Base-by-base conservation (phyloP, 2,113 vertebrate species). In the Sakesphorus luctuosus region DNA sequence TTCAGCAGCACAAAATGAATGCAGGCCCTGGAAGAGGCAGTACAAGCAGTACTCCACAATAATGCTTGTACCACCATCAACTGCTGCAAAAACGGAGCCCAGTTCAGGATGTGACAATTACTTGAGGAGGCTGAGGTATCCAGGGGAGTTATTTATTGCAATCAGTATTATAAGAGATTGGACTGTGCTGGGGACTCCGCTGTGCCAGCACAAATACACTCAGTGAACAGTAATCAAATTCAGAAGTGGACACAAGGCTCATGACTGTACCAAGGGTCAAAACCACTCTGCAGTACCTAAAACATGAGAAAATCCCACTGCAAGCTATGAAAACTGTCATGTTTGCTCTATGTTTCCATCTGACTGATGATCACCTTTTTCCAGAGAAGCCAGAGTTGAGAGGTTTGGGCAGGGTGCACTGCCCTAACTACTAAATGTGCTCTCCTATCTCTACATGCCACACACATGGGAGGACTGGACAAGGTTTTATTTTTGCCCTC, bases 401-500 rank as follows among this genome's bases (percentile, higher is more conserved):
- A 7, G 25, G 28, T 43, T 40, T 44, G 52, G 56, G 16, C 24
- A 62, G 38, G 55, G 17, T 36, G 19, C 17, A n/a, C n/a, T 76
- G 44, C 44, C 53, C 43, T 43, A 46, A 25, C 9, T 66, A 26
- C 21, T 78, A 12, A 44, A n/a, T 24, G 47, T 25, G 11, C 12
- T 33, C 25, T 53, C 11, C 59, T 10, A 23, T 13, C 29, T 71
- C 25, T 46, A 50, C 65, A 44, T 17, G 24, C 11, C 40, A 65
- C 31, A 17, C 25, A 38, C 3, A 1, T 0, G 11, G 31, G 17
- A 78, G 17, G 16, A 33, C 52, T 49, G 56, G 31, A 11, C 25
- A 74, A 77, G 13, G 52, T 8, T 2, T 4, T 55, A 5, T 79
- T 79, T 43, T 33, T 59, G 35, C 47, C 43, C 26, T 52, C 35